phyloP scores from a whole-genome alignment of 2,797 vertebrate species.

The Loris lydekkerianus region DNA sequence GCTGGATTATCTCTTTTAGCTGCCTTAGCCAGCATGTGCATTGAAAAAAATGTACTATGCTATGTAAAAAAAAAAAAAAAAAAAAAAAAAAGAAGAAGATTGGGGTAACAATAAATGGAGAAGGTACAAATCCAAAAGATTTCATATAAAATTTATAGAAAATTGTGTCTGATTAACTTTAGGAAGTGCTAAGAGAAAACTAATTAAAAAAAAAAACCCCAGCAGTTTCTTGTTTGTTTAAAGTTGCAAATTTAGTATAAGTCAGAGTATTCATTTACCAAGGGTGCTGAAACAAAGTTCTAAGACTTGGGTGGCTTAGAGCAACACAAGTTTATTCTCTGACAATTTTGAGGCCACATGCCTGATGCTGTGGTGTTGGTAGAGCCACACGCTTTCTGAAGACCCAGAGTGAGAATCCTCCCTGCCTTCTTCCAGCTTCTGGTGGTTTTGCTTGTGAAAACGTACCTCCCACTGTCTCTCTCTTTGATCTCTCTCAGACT shows the following conservation, averaged over 20 bases:
- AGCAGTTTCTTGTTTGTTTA: not conserved
- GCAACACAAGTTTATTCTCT: not conserved
- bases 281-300: not conserved
- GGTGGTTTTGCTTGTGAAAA: not conserved
- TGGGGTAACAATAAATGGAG: not conserved
- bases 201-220: not conserved
- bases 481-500: not conserved
- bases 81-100: not conserved
- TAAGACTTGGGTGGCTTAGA: not conserved
- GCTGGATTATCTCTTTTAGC: not conserved
- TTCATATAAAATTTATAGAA: not conserved
- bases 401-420: not conserved
- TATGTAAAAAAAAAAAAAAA: not conserved
- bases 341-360: not conserved
- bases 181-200: not conserved
- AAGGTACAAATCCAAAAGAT: not conserved
- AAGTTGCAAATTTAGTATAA: not conserved
- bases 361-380: not conserved
- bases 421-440: not conserved
- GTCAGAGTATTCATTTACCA: not conserved
- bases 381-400: not conserved
- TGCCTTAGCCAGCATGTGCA: not conserved
- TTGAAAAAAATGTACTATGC: not conserved
- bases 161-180: not conserved
- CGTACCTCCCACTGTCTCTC: not conserved